A percentile compares a stretch with the other conserved stretches of the same genome.
These are phyloP conservation scores for Athripsodes cinereus DNA, from an alignment of 2,888 invertebrate species.

Conservation along the genomic window DNA sequence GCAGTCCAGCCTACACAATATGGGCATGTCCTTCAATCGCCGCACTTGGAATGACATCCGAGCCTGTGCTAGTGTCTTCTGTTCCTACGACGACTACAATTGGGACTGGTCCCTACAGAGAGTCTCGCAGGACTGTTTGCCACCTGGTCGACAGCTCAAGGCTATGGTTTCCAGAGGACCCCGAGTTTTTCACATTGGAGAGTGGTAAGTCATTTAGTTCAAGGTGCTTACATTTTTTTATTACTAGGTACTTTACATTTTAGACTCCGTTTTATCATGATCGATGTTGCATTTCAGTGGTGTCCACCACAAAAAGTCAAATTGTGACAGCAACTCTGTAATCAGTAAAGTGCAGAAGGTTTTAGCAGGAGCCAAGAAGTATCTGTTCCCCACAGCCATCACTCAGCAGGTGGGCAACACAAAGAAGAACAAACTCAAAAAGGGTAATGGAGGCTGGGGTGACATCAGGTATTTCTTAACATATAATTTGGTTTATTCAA, in stretches of 20 bases:
- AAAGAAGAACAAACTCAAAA: constrained; percentile 69
- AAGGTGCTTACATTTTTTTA: too few species aligned
- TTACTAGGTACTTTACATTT: too few species aligned
- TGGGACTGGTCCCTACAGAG: constrained; percentile 98
- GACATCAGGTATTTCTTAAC: constrained; percentile 56
- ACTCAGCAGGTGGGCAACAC: constrained; percentile 60
- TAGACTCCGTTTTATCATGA: not conserved
- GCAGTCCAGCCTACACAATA: constrained; percentile 97
- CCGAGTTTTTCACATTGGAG: constrained; percentile 96
- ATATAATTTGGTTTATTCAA: too few species aligned
- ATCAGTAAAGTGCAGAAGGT: constrained; percentile 80
- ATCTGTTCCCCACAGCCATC: constrained; percentile 66
- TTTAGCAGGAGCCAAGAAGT: constrained; percentile 61
- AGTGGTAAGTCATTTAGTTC: constrained; percentile 71
- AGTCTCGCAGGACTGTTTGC: constrained; percentile 77
- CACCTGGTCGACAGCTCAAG: constrained; percentile 59
- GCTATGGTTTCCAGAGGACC: constrained; percentile 90
- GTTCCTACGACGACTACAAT: constrained; percentile 97
- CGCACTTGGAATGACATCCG: constrained; percentile 81
- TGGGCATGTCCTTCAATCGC: constrained; percentile 95
- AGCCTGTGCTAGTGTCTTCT: constrained; percentile 79
- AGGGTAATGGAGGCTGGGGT: constrained; percentile 98
- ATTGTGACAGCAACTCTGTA: constrained; percentile 80
- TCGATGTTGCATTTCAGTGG: constrained; percentile 57
- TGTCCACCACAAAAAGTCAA: constrained; percentile 90